Evolutionary conservation across 2,113 vertebrate genomes (phyloP), one percentile per base, ranked within the genome.

Genomic region (Cygnus atratus): DNA sequence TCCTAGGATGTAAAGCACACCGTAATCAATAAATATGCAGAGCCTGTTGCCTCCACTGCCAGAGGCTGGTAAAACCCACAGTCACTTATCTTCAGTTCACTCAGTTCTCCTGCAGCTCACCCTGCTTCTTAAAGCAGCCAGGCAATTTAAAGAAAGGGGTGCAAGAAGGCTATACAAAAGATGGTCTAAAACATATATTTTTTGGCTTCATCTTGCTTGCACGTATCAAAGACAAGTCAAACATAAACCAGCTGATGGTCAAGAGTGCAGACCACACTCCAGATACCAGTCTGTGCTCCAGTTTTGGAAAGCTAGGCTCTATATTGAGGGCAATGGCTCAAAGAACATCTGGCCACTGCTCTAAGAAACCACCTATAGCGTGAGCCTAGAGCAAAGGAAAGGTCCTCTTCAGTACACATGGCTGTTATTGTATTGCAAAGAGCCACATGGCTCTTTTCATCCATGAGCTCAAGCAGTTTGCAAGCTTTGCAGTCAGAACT

Each of bases 21-120:
- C 31, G 37, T 78, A 92, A 95, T 92, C 92, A 84, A 87, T 88
- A 84, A 88, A 93, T 59, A 91, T 21, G 57, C 61, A 93, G n/a
- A 84, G 22, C 43, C 52, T 81, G 72, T 72, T 96, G 25, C 57
- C 85, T 81, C 52, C 25, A 26, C 39, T 78, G 80, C 68, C 73
- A 81, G 79, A 74, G 67, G 58, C 79, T 97, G 39, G 41, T 71
- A 90, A 93, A 95, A 86, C 10, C 58, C 31, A 52, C 39, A 11
- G 48, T 76, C 79, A 62, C 37, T 73, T 84, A 65, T 13, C 18
- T 92, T 62, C 67, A 48, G 6, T 59, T 75, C 62, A 31, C 43
- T 71, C 46, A 39, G 26, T 54, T 48, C 70, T 82, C 16, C 44
- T 76, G 91, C 2, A 25, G 22, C 71, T 75, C 74, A 65, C 5